A percentile compares a stretch with the other conserved stretches of the same genome.
These are phyloP conservation scores for Polyommatus icarus DNA, from an alignment of 2,888 invertebrate genomes.

Conservation along the genomic window DNA sequence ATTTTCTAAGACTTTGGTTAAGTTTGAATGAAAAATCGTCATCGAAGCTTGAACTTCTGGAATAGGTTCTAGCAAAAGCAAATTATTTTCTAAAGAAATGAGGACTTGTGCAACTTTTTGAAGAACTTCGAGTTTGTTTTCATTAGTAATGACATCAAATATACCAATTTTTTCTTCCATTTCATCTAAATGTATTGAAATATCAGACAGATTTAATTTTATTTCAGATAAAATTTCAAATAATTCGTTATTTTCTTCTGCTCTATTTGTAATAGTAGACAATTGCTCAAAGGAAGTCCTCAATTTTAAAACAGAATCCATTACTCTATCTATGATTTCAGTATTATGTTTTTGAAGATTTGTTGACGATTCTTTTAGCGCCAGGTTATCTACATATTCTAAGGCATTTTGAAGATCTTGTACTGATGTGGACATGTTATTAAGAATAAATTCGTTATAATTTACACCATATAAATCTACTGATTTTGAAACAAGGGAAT, in stretches of 20 bases:
- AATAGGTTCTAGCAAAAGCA: conserved; percentile 55
- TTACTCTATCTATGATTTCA: conserved; percentile 83
- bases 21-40: conserved; percentile 69
- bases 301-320: conserved; percentile 82
- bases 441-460: conserved; percentile 62
- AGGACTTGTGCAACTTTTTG: conserved; percentile 74
- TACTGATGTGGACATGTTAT: conserved; percentile 71
- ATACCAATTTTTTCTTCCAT: conserved; percentile 60
- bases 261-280: conserved; percentile 53
- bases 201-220: conserved; percentile 60
- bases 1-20: conserved; percentile 79
- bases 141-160: conserved; percentile 67
- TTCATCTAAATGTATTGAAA: conserved; percentile 56
- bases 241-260: conserved; percentile 54
- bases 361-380: conserved; percentile 74
- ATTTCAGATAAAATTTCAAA: conserved; percentile 57
- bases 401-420: conserved; percentile 74
- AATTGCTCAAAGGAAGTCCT: conserved; percentile 79
- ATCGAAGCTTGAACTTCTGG: conserved; percentile 56
- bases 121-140: conserved; percentile 67
- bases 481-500: conserved; percentile 50
- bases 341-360: conserved; percentile 73
- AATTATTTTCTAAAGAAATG: conserved; percentile 66
- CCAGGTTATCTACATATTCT: conserved; percentile 73
- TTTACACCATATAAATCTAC: conserved; percentile 51